Conservation (phyloP, 37 sponge, comb jelly and placozoan species). For the Diacarnus erythraeanus region DNA sequence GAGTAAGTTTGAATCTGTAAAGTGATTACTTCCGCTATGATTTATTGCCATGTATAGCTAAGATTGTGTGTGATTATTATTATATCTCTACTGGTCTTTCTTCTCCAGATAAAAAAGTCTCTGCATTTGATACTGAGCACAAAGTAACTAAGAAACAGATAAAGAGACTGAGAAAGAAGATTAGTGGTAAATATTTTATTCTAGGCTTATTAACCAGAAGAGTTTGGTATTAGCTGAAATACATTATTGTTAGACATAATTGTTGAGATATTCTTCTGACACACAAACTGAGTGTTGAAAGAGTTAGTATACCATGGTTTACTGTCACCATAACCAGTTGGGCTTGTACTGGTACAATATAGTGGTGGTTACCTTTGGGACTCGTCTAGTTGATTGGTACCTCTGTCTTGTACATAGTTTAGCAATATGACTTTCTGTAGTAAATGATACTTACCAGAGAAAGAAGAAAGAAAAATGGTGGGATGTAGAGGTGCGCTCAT, state of each 20-base stretch:
- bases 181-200: slow-evolving; percentile 12
- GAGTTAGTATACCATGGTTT: neutral
- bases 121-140: slow-evolving; percentile 29
- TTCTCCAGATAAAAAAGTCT: slow-evolving; percentile 39
- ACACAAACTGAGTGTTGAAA: too few species aligned
- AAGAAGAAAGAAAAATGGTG: slow-evolving; percentile 49
- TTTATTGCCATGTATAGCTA: too few species aligned
- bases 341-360: too few species aligned
- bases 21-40: neutral
- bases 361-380: too few species aligned
- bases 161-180: slow-evolving; percentile 36
- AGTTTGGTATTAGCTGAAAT: neutral
- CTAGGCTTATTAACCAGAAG: neutral
- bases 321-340: too few species aligned
- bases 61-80: too few species aligned
- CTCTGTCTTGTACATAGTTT: too few species aligned
- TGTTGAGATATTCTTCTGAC: too few species aligned
- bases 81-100: neutral
- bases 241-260: neutral
- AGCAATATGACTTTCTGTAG: slow-evolving; percentile 29
- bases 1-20: slow-evolving; percentile 25
- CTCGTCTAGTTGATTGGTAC: too few species aligned
- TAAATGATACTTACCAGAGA: slow-evolving; percentile 28
- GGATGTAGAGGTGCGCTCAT: slow-evolving; percentile 42
- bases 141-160: slow-evolving; percentile 49